Evolutionary conservation across 2,888 invertebrate species (phyloP), one percentile per base, ranked within the genome.

Genomic region (Andrena fulva): DNA sequence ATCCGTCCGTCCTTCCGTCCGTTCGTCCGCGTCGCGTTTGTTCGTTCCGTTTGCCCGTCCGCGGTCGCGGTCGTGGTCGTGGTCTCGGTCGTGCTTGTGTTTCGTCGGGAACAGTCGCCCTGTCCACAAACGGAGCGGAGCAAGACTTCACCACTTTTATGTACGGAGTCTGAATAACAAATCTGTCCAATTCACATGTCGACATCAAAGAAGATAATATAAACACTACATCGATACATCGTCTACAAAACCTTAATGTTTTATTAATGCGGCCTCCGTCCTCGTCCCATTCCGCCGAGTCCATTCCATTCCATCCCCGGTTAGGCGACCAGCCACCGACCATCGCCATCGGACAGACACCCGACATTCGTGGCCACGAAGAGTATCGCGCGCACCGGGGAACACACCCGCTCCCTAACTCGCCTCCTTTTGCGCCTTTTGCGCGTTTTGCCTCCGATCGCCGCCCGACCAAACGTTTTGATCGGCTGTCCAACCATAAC

Each of bases 141-240:
- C 93, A 93, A 93, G 93, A 93, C 93, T 93, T 93, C 92, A 93
- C 91, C 92, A 93, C 93, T 93, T 93, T 93, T 93, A 93, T 92
- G 92, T 93, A 92, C 93, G 93, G 91, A 93, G 93, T 92, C 93
- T 94, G 94, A 94, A 94, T 94, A 94, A 94, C 94, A 94, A 94
- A 94, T 94, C 94, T 94, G 93, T 94, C 94, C 94, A 94, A 94
- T 94, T 94, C 94, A 94, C 93, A 94, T 94, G 94, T 94, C 94
- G 94, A 94, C 94, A 94, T 94, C 93, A 93, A 94, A 94, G 94
- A 94, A 94, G 94, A 93, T 94, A 94, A 94, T 94, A 94, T 94
- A 94, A 94, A 94, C 94, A 93, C 94, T 94, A 93, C 93, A 93
- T 93, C 93, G 94, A 94, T 94, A 94, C 93, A 94, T 94, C 93